These are phyloP conservation scores for Percopsis omiscomaycus DNA, from an alignment of 2,797 vertebrate genomes.

Conservation along the genomic window DNA sequence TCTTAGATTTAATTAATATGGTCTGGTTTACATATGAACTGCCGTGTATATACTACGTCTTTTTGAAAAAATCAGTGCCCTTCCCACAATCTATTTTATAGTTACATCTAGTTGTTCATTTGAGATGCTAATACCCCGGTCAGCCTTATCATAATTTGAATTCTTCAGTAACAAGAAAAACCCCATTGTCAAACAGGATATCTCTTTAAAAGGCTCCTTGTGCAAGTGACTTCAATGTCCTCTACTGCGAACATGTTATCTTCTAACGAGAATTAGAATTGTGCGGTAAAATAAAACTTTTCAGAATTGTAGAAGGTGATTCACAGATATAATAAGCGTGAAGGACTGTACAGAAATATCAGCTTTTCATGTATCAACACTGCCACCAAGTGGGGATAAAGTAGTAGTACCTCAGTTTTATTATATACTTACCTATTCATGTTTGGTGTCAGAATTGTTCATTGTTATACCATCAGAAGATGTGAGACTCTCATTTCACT, in stretches of 20 bases:
- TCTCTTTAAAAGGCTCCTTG: slow-evolving; percentile 9
- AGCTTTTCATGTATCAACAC: slow-evolving; percentile 41
- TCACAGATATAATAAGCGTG: slow-evolving; percentile 60
- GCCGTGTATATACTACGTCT: not conserved
- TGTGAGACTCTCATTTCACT: no score
- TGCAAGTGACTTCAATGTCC: slow-evolving; percentile 26
- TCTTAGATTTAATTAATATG: no score
- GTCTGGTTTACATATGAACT: not conserved
- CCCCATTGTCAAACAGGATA: slow-evolving; percentile 5
- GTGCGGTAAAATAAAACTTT: slow-evolving; percentile 20
- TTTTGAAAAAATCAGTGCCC: not conserved
- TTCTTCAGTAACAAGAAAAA: slow-evolving; percentile 3
- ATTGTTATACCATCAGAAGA: no score
- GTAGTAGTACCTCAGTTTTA: slow-evolving; percentile 1
- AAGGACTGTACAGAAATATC: slow-evolving; percentile 64
- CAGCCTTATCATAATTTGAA: not conserved
- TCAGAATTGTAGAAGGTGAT: slow-evolving; percentile 50
- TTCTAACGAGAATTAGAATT: slow-evolving; percentile 43
- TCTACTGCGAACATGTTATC: slow-evolving; percentile 44
- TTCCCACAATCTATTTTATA: no score
- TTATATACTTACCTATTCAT: no score
- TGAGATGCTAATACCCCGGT: slow-evolving; percentile 11
- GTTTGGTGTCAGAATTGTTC: no score
- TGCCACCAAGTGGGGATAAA: slow-evolving; percentile 58
- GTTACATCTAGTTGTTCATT: not conserved